Percentiles rank a stretch among this genome's conserved stretches.
Evolutionary conservation across 2,888 invertebrate genomes (phyloP).

Genomic region (Labia minor): DNA sequence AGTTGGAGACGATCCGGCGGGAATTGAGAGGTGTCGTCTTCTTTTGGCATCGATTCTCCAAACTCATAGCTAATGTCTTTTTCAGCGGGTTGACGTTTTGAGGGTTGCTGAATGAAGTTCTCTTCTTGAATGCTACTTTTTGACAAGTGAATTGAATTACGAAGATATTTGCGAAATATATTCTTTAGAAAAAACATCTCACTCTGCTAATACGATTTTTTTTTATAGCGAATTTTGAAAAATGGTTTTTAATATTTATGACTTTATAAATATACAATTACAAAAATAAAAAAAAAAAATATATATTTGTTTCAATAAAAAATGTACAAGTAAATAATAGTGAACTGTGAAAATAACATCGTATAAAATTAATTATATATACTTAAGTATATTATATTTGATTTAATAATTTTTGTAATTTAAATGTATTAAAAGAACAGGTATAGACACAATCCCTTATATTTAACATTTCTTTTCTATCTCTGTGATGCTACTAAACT

Average conservation of each 20-base stretch:
- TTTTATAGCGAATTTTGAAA: neutral
- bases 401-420: no score
- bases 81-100: neutral
- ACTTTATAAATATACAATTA: constrained; percentile 13
- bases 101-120: constrained; percentile 4
- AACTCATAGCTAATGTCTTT: no score
- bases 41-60: neutral
- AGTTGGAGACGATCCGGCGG: neutral
- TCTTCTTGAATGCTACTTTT: neutral
- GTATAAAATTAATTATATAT: no score
- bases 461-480: no score
- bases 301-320: no score
- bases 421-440: no score
- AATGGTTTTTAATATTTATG: neutral
- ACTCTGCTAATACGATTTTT: neutral
- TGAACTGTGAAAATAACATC: constrained; percentile 17
- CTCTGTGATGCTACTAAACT: no score
- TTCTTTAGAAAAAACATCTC: constrained; percentile 2
- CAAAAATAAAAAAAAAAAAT: neutral
- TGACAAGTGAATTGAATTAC: constrained; percentile 4
- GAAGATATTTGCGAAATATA: neutral
- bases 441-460: no score
- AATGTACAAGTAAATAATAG: constrained; percentile 14
- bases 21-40: constrained; percentile 8
- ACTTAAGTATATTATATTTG: no score